Percentiles rank a stretch among this genome's conserved stretches.
phyloP scores from a whole-genome alignment of 2,888 invertebrate genomes.

The Drosophila neonasuta region DNA sequence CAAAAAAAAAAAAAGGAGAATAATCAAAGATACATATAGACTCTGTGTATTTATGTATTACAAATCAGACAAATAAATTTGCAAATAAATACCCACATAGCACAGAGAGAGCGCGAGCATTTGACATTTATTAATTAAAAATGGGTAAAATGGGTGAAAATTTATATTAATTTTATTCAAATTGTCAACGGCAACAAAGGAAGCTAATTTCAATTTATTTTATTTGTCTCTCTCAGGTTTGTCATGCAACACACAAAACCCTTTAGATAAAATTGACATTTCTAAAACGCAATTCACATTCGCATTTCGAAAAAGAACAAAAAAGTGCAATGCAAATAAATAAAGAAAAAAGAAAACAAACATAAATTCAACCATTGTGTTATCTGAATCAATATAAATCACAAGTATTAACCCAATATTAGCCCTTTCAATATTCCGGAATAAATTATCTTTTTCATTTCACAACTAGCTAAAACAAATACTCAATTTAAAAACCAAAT shows the following conservation, averaged over 20 bases:
- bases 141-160: constrained; percentile 69
- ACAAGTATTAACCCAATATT: constrained; percentile 35
- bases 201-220: constrained; percentile 75
- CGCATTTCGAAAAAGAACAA: background rate
- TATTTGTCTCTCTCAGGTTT: constrained; percentile 53
- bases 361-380: constrained; percentile 37
- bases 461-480: constrained; percentile 5
- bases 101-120: constrained; percentile 40
- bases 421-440: constrained; percentile 13
- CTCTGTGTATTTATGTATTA: constrained; percentile 24
- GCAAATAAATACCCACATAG: constrained; percentile 73
- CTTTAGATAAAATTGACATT: constrained; percentile 59
- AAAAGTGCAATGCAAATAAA: constrained; percentile 7
- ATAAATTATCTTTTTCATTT: constrained; percentile 8
- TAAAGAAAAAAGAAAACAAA: constrained; percentile 13
- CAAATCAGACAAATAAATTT: constrained; percentile 77
- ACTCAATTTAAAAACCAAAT: constrained; percentile 3
- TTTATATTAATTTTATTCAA: constrained; percentile 81
- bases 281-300: constrained; percentile 41
- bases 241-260: constrained; percentile 26
- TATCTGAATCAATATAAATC: constrained; percentile 52
- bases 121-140: constrained; percentile 81
- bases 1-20: constrained; percentile 17
- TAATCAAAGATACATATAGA: constrained; percentile 4
- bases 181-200: constrained; percentile 77